Conservation (phyloP, 2,113 vertebrate genomes). For the Otus sunia region DNA sequence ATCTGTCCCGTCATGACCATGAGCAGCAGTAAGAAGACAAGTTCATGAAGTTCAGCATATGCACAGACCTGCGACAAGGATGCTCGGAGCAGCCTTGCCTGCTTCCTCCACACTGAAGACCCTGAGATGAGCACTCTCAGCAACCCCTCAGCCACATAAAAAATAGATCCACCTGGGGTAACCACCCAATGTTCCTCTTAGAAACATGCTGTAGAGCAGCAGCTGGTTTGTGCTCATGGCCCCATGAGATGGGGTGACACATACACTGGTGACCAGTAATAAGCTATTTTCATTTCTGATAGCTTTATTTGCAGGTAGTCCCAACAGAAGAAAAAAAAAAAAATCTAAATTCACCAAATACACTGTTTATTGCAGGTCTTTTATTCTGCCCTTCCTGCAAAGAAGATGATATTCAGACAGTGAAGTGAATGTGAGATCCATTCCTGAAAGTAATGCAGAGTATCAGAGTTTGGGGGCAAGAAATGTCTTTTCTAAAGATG, state of each 20-base stretch:
- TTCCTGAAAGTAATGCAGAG: neutral
- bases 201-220: neutral
- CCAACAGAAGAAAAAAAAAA: neutral
- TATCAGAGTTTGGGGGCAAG: neutral
- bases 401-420: neutral
- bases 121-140: neutral
- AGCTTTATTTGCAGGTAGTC: neutral
- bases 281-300: neutral
- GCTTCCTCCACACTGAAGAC: neutral
- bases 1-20: neutral
- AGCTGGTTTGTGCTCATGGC: neutral
- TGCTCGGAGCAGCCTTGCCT: neutral
- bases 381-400: neutral
- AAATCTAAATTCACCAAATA: neutral
- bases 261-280: neutral
- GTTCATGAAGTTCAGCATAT: fast-evolving
- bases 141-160: neutral
- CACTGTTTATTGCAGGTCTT: neutral
- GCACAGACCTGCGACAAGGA: fast-evolving
- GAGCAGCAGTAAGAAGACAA: neutral
- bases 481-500: neutral
- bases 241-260: neutral
- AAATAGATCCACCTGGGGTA: neutral
- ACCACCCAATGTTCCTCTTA: fast-evolving
- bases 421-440: neutral